Base-by-base conservation (phyloP, 2,888 invertebrate species). In the Sinodicranocentrus sp. region DNA sequence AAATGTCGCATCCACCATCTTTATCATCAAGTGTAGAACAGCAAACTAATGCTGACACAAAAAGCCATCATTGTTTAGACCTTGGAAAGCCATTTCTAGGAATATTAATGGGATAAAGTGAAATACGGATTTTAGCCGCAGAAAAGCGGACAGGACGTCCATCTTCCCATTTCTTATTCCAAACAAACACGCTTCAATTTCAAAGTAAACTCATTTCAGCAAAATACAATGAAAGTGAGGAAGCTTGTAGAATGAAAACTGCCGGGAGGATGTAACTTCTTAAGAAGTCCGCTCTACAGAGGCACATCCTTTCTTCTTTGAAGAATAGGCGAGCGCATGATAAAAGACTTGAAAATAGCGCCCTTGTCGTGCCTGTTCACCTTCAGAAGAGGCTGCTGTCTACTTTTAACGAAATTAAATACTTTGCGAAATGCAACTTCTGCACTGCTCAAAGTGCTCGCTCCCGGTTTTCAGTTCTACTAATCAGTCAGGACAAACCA, bases 381-480 rank as follows among this genome's bases (percentile, higher is more conserved):
- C 48, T 48, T n/a, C n/a, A n/a, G n/a, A n/a, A n/a, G n/a, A n/a
- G n/a, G n/a, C n/a, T n/a, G n/a, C n/a, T 15, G 48, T 48, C 48
- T 48, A 48, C 48, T 48, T 48, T 48, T 48, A 48, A 48, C 48
- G n/a, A 48, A 48, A 48, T 48, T 48, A 48, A 48, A 48, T 48
- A 15, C 48, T 5, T 15, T 10, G 6, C 48, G 15, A 48, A 48
- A 48, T 48, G 13, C 48, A 48, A 48, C 15, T 48, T 48, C 2
- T 48, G 48, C 48, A 48, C 2, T n/a, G 5, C 10, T 33, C 33
- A n/a, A n/a, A 15, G 6, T 5, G 48, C 48, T 10, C 48, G 15
- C n/a, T 33, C 10, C 33, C 33, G 33, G n/a, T n/a, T n/a, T 33
- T 33, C 33, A 3, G 33, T 33, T 33, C 33, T 33, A 33, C 33